Evolutionary conservation across 2,888 invertebrate genomes (phyloP).

Genomic region (Dyspetes luteomarginatus): DNA sequence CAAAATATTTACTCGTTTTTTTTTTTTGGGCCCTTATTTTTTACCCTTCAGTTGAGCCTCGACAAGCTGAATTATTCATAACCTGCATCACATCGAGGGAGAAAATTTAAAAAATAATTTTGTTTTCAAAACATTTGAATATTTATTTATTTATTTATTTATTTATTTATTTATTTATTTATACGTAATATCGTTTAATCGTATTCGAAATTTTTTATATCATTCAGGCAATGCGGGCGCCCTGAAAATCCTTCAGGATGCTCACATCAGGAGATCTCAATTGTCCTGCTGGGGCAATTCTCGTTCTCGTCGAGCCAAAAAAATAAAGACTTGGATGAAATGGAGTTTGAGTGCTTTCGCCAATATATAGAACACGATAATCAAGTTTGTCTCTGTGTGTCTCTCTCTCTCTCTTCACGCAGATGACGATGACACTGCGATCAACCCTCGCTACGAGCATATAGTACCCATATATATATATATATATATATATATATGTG

Average conservation of each 20-base stretch:
- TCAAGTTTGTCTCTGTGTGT: conserved; percentile 70
- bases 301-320: not conserved
- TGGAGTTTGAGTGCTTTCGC: conserved; percentile 70
- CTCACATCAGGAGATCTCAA: conserved; percentile 20
- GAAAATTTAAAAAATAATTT: conserved; percentile 69
- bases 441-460: conserved; percentile 23
- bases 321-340: conserved; percentile 44
- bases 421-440: not conserved
- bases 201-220: conserved; percentile 5
- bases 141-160: conserved; percentile 44
- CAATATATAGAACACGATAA: conserved; percentile 73
- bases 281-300: conserved; percentile 63
- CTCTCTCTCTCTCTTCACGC: conserved; percentile 49
- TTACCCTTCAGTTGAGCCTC: not conserved
- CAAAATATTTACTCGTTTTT: conserved; percentile 6
- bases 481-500: not conserved
- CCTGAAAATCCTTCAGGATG: conserved; percentile 39
- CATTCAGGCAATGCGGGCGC: conserved; percentile 51
- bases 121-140: conserved; percentile 76
- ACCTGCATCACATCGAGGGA: conserved; percentile 66
- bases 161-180: conserved; percentile 4
- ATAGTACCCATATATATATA: conserved; percentile 23
- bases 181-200: not conserved
- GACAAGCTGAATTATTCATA: conserved; percentile 74
- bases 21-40: not conserved